phyloP scores from a whole-genome alignment of 1,140 invertebrate genomes.

The Eriocheir sinensis region DNA sequence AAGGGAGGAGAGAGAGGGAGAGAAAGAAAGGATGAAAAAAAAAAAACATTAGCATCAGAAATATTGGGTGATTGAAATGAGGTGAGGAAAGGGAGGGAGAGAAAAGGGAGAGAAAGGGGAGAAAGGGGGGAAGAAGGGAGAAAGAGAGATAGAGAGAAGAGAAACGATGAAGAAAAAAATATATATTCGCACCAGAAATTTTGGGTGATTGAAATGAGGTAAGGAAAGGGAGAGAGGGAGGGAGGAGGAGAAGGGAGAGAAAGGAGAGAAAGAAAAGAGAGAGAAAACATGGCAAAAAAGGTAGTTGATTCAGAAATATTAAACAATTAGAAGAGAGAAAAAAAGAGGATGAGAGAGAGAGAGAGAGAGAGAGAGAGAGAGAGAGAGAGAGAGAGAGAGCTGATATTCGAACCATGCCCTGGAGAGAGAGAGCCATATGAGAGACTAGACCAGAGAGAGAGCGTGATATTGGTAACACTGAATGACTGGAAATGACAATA shows the following conservation, averaged over 20 bases:
- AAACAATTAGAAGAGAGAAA: constrained; percentile 46
- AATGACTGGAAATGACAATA: too few relatives aligned
- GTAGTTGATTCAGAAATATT: not conserved
- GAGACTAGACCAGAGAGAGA: not conserved
- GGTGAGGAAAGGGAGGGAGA: not conserved
- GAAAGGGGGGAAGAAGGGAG: not conserved
- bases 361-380: not conserved
- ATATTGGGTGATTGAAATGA: not conserved
- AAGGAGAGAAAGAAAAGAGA: not conserved
- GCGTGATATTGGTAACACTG: too few relatives aligned
- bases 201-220: not conserved
- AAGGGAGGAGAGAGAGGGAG: not conserved
- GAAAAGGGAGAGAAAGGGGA: not conserved
- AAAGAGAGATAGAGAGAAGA: constrained; percentile 38
- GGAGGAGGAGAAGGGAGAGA: not conserved
- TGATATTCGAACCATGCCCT: too few relatives aligned
- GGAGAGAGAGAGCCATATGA: not conserved
- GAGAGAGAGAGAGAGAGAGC: not conserved
- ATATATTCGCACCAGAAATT: not conserved
- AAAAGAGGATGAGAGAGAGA: not conserved
- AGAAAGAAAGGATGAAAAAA: not conserved
- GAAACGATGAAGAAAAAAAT: constrained; percentile 56
- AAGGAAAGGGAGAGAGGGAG: constrained; percentile 38
- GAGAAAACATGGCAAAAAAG: too few relatives aligned
- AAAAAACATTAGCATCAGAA: not conserved